Base-by-base conservation (phyloP, 2,888 invertebrate genomes). In the Apodemia mormo region DNA sequence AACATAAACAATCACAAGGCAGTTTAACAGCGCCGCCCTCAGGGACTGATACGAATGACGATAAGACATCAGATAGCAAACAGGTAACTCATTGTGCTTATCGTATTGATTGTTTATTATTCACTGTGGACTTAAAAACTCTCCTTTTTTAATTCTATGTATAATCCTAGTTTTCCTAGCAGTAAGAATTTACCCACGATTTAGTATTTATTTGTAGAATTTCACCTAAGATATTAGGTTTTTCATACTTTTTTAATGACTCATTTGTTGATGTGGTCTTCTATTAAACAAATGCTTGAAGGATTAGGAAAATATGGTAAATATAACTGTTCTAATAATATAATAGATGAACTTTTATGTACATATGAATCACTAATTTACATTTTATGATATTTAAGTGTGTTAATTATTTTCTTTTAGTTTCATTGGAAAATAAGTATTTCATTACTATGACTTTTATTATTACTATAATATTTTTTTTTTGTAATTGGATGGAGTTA, bases 1-100 rank as follows among this genome's bases (percentile, higher is more conserved):
- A 96, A 81, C 96, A 96, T 83, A 97, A 96, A 78, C 88, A 93
- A 77, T 86, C 94, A 70, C 91, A 93, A 74, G 82, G 82, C 74
- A 85, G 85, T 86, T 81, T 85, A 92, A 86, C 85, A 94, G 92
- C 90, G 87, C 93, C 89, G 89, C 91, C 92, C 89, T 88, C 83
- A 76, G 90, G 79, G 80, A 80, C 85, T 89, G 91, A 90, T 87
- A 88, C 87, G 83, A 77, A 83, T 83, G 89, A 90, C 80, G 90
- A 92, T 91, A 92, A 90, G 85, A 83, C 83, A 81, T 79, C 85
- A 81, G 92, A 92, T 87, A 92, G 85, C 83, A 90, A 88, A 83
- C 89, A 91, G 90, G 90, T 93, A 87, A 82, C 76, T 76, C 69
- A 71, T 70, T 75, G 73, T 71, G 69, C 70, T 76, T 76, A 75